Percentiles rank a stretch among this genome's conserved stretches.
These are phyloP conservation scores for Ammodramus savannarum DNA, from an alignment of 2,113 vertebrate genomes.

Conservation along the genomic window DNA sequence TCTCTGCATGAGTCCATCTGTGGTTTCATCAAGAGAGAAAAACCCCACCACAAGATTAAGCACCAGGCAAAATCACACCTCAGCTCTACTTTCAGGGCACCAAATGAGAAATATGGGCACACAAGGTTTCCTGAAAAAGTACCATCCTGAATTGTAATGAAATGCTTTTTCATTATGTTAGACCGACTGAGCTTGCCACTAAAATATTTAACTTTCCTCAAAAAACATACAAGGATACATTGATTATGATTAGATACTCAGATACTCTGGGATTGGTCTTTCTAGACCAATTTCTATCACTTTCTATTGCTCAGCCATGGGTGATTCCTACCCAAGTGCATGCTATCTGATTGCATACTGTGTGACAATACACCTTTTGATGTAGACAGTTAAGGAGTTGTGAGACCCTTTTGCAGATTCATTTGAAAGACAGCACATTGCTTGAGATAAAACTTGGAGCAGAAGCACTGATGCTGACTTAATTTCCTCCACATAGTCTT, in stretches of 20 bases:
- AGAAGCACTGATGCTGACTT: not conserved
- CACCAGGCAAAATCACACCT: not conserved
- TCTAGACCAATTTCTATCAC: not conserved
- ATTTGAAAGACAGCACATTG: not conserved
- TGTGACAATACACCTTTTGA: not conserved
- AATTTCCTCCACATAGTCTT: not conserved
- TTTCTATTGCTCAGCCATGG: not conserved
- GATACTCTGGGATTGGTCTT: not conserved
- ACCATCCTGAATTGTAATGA: not conserved
- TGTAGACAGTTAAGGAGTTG: not conserved
- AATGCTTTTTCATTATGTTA: not conserved
- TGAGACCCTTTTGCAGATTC: not conserved
- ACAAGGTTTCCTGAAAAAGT: not conserved
- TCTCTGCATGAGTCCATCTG: not conserved
- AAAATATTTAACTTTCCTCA: not conserved
- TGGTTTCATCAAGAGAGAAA: not conserved
- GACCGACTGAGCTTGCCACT: not conserved
- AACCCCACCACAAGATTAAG: accelerated
- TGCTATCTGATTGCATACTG: not conserved
- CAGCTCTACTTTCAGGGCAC: not conserved
- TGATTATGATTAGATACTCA: not conserved
- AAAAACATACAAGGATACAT: not conserved
- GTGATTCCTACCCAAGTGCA: not conserved
- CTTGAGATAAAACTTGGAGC: not conserved
- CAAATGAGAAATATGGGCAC: not conserved